Percentiles rank a stretch among this genome's conserved stretches.
phyloP scores from a whole-genome alignment of 2,888 invertebrate species.

The Protophormia terraenovae region DNA sequence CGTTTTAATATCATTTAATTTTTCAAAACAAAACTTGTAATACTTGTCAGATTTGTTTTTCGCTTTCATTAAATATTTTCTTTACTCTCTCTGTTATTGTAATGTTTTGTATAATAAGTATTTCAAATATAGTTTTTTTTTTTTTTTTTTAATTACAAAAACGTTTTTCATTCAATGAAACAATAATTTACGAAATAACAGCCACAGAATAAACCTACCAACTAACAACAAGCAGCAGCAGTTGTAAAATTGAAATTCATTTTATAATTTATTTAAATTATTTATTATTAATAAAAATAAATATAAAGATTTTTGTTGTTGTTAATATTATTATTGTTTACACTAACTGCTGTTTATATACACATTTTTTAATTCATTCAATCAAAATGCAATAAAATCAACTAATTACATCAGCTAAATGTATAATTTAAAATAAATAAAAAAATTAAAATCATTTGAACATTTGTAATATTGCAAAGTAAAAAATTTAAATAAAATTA shows the following conservation, averaged over 20 bases:
- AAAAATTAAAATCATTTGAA: slow-evolving; percentile 2
- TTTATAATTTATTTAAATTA: slow-evolving; percentile 52
- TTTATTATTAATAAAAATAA: slow-evolving; percentile 40
- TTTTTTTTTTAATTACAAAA: slow-evolving; percentile 1
- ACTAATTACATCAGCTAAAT: slow-evolving; percentile 72
- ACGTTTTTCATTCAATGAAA: slow-evolving; percentile 39
- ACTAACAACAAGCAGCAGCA: background rate
- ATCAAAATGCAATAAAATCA: slow-evolving; percentile 70
- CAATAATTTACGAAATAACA: slow-evolving; percentile 6
- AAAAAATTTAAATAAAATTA: background rate
- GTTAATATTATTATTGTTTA: slow-evolving; percentile 1
- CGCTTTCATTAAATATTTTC: background rate
- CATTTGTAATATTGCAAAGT: background rate
- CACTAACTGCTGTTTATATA: background rate
- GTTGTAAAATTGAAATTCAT: slow-evolving; percentile 10
- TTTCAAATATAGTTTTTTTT: background rate
- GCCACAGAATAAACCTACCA: too few species aligned
- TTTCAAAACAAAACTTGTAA: slow-evolving; percentile 16
- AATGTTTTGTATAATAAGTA: background rate
- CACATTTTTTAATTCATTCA: slow-evolving; percentile 19
- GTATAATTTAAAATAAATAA: slow-evolving; percentile 23
- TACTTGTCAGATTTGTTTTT: background rate
- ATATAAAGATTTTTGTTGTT: slow-evolving; percentile 15
- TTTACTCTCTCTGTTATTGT: background rate
- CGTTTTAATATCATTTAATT: background rate